Conservation (phyloP, 2,797 vertebrate species). For the Falco novaeseelandiae region DNA sequence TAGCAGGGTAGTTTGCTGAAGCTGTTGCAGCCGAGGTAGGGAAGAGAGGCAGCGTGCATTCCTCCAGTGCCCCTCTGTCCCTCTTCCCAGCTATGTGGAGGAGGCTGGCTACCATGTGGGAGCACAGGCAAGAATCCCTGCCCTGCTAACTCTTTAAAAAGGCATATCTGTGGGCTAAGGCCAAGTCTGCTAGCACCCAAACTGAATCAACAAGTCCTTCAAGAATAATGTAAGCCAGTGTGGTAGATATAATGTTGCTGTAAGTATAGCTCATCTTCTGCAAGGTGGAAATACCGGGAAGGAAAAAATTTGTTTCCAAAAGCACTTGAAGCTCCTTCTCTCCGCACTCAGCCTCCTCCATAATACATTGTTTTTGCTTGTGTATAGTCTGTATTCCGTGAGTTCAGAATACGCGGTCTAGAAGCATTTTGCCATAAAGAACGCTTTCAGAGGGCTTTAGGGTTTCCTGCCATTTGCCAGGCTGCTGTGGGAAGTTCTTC, state of each 20-base stretch:
- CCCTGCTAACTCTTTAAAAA: not conserved
- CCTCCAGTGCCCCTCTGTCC: not conserved
- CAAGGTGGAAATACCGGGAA: not conserved
- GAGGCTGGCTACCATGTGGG: not conserved
- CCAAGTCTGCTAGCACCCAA: not conserved
- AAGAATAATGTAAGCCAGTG: not conserved
- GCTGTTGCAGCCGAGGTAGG: not conserved
- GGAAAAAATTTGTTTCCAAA: not conserved
- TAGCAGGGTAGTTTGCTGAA: not conserved
- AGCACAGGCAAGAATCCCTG: not conserved
- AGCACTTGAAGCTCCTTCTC: not conserved
- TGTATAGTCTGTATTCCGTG: not conserved
- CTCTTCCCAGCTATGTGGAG: not conserved
- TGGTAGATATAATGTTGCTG: not conserved
- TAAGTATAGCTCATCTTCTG: not conserved
- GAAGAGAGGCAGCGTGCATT: not conserved
- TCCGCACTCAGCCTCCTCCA: not conserved
- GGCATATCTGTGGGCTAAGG: not conserved
- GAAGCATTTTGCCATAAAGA: not conserved
- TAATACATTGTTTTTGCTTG: not conserved
- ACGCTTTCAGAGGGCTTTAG: not conserved
- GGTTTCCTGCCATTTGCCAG: not conserved
- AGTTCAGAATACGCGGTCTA: not conserved
- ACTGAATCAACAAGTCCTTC: not conserved
- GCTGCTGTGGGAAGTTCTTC: not conserved